Conservation (phyloP, 2,888 invertebrate species). For the Eupithecia vulgata region DNA sequence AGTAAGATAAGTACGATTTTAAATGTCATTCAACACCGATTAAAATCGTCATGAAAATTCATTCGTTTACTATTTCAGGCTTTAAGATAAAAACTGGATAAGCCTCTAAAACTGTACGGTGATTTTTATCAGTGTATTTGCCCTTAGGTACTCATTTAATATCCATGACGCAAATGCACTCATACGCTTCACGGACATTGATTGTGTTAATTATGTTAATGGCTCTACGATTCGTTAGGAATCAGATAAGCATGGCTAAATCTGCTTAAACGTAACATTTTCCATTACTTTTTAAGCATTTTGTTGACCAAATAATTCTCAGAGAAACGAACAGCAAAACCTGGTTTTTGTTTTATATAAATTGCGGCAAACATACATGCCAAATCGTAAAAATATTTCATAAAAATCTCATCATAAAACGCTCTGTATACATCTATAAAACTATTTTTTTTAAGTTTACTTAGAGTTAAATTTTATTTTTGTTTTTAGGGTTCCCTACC, state of each 20-base stretch:
- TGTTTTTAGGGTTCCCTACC: too few relatives aligned
- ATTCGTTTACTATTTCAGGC: background rate
- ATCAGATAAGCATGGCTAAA: background rate
- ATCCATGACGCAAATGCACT: background rate
- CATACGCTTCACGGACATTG: conserved; percentile 6
- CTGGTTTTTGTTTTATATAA: too few relatives aligned
- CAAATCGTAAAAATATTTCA: too few relatives aligned
- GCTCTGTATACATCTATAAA: too few relatives aligned
- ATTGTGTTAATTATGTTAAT: conserved; percentile 9
- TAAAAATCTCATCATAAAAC: too few relatives aligned
- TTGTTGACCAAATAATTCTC: too few relatives aligned
- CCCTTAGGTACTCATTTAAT: background rate
- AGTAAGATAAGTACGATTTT: background rate
- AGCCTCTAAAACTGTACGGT: background rate
- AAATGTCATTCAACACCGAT: too few relatives aligned
- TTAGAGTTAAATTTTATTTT: too few relatives aligned
- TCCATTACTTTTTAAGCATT: background rate
- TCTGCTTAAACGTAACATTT: background rate
- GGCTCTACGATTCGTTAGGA: background rate
- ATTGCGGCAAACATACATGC: too few relatives aligned
- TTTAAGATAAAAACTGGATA: background rate
- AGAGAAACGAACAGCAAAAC: too few relatives aligned
- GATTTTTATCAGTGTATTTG: background rate
- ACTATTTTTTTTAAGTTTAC: too few relatives aligned
- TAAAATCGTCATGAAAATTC: background rate